Evolutionary conservation across 2,888 invertebrate genomes (phyloP).

Genomic region (Ichneumoninae sp.): DNA sequence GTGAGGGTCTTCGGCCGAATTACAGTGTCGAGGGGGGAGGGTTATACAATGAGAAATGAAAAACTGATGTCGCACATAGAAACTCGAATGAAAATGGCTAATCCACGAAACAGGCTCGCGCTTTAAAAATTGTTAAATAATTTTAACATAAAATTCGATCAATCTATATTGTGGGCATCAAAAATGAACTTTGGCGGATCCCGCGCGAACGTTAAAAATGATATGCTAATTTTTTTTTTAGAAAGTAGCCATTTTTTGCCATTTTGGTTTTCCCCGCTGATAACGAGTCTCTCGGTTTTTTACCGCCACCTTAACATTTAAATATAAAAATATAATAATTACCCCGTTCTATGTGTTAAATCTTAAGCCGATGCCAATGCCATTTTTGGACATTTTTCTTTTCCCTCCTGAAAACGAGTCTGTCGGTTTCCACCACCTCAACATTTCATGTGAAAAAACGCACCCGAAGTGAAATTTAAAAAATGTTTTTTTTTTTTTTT

Average conservation of each 20-base stretch:
- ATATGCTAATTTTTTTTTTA: too few relatives aligned
- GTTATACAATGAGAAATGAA: not conserved
- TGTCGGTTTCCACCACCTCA: too few relatives aligned
- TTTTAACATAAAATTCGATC: not conserved
- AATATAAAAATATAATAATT: too few relatives aligned
- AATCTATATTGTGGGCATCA: not conserved
- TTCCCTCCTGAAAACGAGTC: too few relatives aligned
- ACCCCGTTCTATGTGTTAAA: too few relatives aligned
- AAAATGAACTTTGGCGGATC: not conserved
- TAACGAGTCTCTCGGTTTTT: not conserved
- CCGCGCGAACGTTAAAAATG: too few relatives aligned
- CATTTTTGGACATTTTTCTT: too few relatives aligned
- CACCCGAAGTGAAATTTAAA: not conserved
- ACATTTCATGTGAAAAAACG: not conserved
- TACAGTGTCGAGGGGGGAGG: slow-evolving; percentile 63
- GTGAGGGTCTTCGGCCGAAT: slow-evolving; percentile 75
- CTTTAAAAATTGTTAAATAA: not conserved
- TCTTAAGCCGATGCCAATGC: too few relatives aligned
- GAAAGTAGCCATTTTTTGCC: too few relatives aligned
- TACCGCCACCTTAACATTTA: not conserved
- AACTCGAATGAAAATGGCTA: slow-evolving; percentile 61
- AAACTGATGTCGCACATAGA: slow-evolving; percentile 32
- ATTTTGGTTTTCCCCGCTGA: not conserved
- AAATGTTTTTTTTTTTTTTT: not conserved
- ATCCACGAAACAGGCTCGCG: not conserved